Evolutionary conservation across 37 sponge, comb jelly and placozoan genomes (phyloP).

Genomic region (Halisarca cf. caerulea): DNA sequence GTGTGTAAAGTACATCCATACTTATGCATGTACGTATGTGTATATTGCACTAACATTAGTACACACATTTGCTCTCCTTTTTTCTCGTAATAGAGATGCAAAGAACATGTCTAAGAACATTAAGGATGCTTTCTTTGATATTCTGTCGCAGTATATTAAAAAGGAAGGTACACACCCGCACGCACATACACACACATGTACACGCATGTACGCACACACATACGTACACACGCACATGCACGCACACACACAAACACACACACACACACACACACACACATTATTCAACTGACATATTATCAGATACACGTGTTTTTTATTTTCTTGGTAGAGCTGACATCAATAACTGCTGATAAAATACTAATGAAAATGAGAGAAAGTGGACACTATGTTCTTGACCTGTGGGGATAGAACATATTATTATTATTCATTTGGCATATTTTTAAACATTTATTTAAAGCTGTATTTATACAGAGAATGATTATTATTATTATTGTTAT

Average conservation of each 20-base stretch:
- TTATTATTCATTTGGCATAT: not conserved
- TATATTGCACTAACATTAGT: no score
- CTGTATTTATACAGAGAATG: not conserved
- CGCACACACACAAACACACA: no score
- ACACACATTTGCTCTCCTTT: no score
- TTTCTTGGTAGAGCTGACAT: not conserved
- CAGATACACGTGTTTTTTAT: not conserved
- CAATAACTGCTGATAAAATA: conserved; percentile 31
- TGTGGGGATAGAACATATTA: conserved; percentile 20
- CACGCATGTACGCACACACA: no score
- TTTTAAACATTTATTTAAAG: not conserved
- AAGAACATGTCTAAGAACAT: conserved; percentile 76
- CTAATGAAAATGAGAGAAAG: conserved; percentile 29
- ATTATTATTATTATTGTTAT: not conserved
- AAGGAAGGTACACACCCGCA: conserved; percentile 13
- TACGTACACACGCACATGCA: no score
- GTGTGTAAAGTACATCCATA: no score
- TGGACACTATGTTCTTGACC: conserved; percentile 48
- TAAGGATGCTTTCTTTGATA: conserved; percentile 52
- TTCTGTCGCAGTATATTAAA: conserved; percentile 24
- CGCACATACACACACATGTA: not conserved
- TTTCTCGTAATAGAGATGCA: conserved; percentile 66
- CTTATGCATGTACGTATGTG: no score
- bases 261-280: no score
- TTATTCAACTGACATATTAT: no score